phyloP scores from a whole-genome alignment of 2,113 vertebrate genomes.

The Campylorhamphus procurvoides region DNA sequence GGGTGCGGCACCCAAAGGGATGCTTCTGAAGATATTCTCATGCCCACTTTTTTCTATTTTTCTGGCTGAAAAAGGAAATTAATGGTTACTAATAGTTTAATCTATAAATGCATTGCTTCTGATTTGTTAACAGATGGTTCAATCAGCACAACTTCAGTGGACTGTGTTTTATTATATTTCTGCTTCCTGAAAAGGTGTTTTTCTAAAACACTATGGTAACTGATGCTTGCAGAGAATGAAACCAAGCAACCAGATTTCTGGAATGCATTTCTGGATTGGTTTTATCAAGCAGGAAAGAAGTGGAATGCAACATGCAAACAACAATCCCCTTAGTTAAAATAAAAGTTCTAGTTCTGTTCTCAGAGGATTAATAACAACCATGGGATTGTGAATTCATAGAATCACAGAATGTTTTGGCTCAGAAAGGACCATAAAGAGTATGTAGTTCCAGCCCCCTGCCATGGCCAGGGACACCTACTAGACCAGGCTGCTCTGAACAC shows the following conservation, averaged over 20 bases:
- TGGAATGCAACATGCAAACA: neutral
- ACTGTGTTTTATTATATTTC: neutral
- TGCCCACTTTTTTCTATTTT: neutral
- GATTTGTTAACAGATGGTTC: conserved; percentile 19
- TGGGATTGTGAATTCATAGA: neutral
- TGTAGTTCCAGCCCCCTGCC: neutral
- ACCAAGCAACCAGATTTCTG: conserved; percentile 43
- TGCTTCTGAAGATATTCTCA: neutral
- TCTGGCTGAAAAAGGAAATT: neutral
- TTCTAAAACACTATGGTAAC: conserved; percentile 41
- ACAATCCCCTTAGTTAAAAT: neutral
- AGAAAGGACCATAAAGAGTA: neutral
- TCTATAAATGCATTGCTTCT: neutral
- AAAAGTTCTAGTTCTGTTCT: neutral
- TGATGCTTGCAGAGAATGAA: neutral
- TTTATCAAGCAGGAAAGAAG: neutral
- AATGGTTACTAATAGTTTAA: neutral
- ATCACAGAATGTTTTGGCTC: neutral
- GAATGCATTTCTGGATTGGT: conserved; percentile 29
- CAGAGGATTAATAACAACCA: neutral
- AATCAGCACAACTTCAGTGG: neutral
- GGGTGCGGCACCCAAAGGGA: neutral
- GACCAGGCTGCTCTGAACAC: neutral
- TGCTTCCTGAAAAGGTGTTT: conserved; percentile 44
- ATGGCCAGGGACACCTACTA: neutral